phyloP scores from a whole-genome alignment of 2,888 invertebrate species.

The Drosophila cracens region DNA sequence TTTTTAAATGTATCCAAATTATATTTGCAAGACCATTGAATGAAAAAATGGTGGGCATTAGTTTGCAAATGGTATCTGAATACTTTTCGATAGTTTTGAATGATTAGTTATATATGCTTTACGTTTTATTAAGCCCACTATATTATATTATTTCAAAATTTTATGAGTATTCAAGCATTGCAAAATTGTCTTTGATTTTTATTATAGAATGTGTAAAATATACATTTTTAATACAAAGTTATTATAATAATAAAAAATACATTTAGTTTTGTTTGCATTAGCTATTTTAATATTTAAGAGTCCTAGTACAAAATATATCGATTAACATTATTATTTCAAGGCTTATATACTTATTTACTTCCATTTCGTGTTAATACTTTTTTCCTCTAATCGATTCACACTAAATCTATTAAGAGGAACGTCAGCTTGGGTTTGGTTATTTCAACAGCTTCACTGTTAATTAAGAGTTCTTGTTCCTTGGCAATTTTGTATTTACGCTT shows the following conservation, averaged over 20 bases:
- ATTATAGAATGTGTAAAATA: neutral
- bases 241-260: neutral
- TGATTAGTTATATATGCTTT: neutral
- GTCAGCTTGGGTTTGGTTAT: neutral
- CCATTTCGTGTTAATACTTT: neutral
- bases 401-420: neutral
- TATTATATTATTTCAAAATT: neutral
- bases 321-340: neutral
- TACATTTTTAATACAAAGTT: neutral
- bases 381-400: neutral
- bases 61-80: neutral
- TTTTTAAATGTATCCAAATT: conserved; percentile 1
- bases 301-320: neutral
- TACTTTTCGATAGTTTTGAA: neutral
- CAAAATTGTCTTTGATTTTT: neutral
- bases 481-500: conserved; percentile 14
- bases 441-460: conserved; percentile 16
- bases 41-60: neutral
- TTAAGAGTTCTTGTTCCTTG: conserved; percentile 26
- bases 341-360: neutral
- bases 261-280: neutral
- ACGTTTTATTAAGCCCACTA: neutral
- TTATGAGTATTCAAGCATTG: neutral
- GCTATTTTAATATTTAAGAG: neutral
- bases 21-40: neutral